Evolutionary conservation across 1,140 invertebrate genomes (phyloP), one percentile per base, ranked within the genome.

Genomic region (Bombus terrestris): DNA sequence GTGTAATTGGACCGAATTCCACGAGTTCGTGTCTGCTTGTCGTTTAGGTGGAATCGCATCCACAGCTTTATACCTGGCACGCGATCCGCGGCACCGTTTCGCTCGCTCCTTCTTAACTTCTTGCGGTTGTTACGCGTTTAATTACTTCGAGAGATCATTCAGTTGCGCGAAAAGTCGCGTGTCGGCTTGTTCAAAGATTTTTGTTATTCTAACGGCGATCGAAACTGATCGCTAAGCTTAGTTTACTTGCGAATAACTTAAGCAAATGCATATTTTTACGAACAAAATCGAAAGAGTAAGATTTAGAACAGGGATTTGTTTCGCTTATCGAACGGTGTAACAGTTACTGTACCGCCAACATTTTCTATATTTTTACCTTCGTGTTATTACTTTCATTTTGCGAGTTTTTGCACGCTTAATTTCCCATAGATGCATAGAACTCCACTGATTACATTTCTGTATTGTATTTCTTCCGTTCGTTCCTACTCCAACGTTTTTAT

Each of bases 1-100:
- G 69, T 71, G 89, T 91, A 91, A 91, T 91, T 90, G 89, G 86
- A 32, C 73, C 73, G 64, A 89, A 90, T 89, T 87, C 85, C 88
- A 71, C 78, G 78, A 71, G 85, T 75, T 88, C 77, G 62, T 43
- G 80, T 39, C 73, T 35, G 76, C 35, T 81, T 82, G 76, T 89
- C 77, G 85, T 79, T 85, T 81, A 57, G 47, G 80, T 22, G 81
- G 68, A 81, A 80, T 83, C 71, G 59, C 35, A 37, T 78, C 79
- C 22, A 10, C 15, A 15, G 78, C 15, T 75, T 79, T 80, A 84
- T 86, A 89, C 71, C 88, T 89, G 84, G 87, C 88, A 86, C 88
- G 72, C 80, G 88, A 89, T 86, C 78, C 79, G 68, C 32, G 5
- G 0, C 47, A 53, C 6, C 47, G 47, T 53, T 53, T 18, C 18